phyloP scores from a whole-genome alignment of 2,113 vertebrate genomes.

The Telmatochromis sp. region DNA sequence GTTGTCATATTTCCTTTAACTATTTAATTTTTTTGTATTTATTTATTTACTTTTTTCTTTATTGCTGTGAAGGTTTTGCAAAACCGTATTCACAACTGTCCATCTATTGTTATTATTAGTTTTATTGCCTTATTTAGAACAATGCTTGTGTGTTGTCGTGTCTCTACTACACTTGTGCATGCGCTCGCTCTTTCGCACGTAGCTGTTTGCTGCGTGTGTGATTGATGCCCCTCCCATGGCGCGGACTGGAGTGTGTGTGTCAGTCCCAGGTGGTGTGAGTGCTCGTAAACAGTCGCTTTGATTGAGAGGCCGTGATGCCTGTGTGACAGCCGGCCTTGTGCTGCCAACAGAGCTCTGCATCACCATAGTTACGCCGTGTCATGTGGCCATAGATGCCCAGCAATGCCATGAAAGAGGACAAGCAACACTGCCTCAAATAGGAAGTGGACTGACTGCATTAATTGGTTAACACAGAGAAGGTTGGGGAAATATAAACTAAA shows the following conservation, averaged over 20 bases:
- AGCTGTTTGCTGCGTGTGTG: background rate
- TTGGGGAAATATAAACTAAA: background rate
- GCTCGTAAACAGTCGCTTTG: conserved; percentile 53
- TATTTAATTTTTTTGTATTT: rapidly evolving
- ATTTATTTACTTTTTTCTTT: background rate
- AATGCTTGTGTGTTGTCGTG: background rate
- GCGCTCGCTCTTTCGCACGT: background rate
- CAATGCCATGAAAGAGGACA: background rate
- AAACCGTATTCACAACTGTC: background rate
- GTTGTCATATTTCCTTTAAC: background rate
- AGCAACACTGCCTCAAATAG: background rate
- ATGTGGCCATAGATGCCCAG: background rate
- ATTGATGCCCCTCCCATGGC: conserved; percentile 30
- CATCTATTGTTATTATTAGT: background rate
- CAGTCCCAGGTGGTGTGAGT: conserved; percentile 49
- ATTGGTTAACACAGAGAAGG: conserved; percentile 1
- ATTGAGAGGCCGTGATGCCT: conserved; percentile 48
- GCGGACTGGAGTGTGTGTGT: conserved; percentile 28
- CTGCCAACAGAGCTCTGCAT: conserved; percentile 19
- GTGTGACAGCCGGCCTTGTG: conserved; percentile 53
- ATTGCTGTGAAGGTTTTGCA: background rate
- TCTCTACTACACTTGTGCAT: background rate
- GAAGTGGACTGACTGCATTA: background rate
- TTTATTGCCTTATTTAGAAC: background rate
- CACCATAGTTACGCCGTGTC: conserved; percentile 34